Evolutionary conservation across 2,888 invertebrate genomes (phyloP), one percentile per base, ranked within the genome.

Genomic region (Andrena haemorrhoa): DNA sequence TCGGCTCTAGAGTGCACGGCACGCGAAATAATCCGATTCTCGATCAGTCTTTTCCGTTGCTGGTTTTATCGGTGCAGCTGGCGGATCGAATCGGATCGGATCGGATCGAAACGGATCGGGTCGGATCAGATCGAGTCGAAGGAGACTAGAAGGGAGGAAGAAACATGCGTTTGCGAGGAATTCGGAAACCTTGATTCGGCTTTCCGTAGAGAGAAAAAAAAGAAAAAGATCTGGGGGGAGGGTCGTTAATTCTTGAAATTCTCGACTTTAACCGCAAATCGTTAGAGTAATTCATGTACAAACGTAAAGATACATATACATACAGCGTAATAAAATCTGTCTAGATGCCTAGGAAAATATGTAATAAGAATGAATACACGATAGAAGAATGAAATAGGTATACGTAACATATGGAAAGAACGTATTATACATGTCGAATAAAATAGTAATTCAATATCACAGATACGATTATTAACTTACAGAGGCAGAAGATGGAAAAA

Each of bases 381-480:
- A 72, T 60, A 51, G 49, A 35, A 56, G 35, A 63, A 60, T 71
- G 47, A 72, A 63, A 60, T 71, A 60, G 26, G 35, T 71, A 49
- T 29, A 64, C 33, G 26, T 65, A 10, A 76, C 12, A 65, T 71
- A 53, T 69, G 41, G 68, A 82, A 78, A 75, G 12, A 72, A 64
- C 56, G 64, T 81, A 75, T 84, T 73, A 75, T 80, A 80, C 70
- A 83, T 84, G 69, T 65, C 75, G 82, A 80, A 65, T 75, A 79
- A 75, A 86, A 71, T 77, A 75, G 66, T 63, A 75, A 79, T 65
- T 79, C 58, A 86, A 82, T 71, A 75, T 65, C 49, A 83, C 81
- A 86, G 70, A 72, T 84, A 86, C 64, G 85, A 73, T 75, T 49
- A 71, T 78, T 65, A 75, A 85, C 72, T 89, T 86, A 86, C 80